These are phyloP conservation scores for Hephaestus fuliginosus DNA, from an alignment of 2,797 vertebrate genomes.

Conservation along the genomic window DNA sequence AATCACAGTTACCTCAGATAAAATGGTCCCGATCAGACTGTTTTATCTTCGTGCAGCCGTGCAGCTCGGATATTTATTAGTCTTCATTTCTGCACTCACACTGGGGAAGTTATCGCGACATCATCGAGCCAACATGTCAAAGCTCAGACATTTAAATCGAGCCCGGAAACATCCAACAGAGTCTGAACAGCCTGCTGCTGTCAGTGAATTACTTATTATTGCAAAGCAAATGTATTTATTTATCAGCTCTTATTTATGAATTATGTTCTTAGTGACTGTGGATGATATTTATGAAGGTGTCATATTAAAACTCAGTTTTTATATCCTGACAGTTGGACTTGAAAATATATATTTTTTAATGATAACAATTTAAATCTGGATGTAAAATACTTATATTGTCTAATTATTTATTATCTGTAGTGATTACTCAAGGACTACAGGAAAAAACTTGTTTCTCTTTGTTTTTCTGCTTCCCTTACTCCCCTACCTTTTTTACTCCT, in stretches of 20 bases:
- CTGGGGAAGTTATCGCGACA: slow-evolving; percentile 61
- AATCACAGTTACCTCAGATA: slow-evolving; percentile 22
- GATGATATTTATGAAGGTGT: too few species aligned
- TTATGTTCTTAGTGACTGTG: neutral
- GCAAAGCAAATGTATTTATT: neutral
- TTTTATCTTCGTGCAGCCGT: neutral
- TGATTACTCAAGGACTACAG: neutral
- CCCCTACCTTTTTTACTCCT: too few species aligned
- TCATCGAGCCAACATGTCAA: slow-evolving; percentile 3
- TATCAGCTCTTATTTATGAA: neutral
- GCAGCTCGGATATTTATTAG: neutral
- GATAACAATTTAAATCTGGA: neutral
- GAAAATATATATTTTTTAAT: neutral
- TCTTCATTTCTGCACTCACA: slow-evolving; percentile 23
- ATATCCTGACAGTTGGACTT: neutral
- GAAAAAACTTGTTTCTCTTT: too few species aligned
- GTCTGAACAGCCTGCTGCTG: neutral
- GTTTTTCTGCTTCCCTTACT: neutral
- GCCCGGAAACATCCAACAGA: slow-evolving; percentile 38
- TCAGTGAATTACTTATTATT: neutral
- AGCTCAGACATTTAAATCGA: slow-evolving; percentile 71
- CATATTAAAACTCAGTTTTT: neutral
- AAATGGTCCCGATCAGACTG: neutral
- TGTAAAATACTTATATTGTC: neutral
- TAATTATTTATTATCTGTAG: neutral